Conservation (phyloP, 92 coral and sea anemone species). For the Umimayanthus kanabou region DNA sequence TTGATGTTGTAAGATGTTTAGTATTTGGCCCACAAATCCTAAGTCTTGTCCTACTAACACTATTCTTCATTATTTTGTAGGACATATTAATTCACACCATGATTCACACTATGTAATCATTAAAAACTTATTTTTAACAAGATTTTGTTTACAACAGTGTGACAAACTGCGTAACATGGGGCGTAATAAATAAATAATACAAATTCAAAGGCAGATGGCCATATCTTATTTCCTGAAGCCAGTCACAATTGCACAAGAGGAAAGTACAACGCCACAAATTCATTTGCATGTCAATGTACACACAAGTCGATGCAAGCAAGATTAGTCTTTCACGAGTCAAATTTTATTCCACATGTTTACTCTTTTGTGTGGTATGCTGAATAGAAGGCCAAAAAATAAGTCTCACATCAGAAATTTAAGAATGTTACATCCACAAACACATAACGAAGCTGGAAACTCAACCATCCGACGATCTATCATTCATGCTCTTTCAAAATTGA, state of each 20-base stretch:
- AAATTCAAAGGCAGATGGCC: too few species aligned
- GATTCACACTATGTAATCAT: too few species aligned
- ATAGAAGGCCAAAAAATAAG: not conserved
- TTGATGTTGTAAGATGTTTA: too few species aligned
- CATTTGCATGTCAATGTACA: slow-evolving; percentile 13
- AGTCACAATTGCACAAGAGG: not conserved
- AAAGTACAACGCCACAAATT: not conserved
- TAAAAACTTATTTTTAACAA: too few species aligned
- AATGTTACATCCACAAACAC: not conserved
- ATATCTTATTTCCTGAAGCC: not conserved
- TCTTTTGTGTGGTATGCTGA: slow-evolving; percentile 3
- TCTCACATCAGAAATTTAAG: not conserved
- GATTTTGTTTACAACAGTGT: too few species aligned
- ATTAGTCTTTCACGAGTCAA: not conserved
- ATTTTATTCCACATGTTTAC: slow-evolving; percentile 8
- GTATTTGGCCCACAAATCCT: too few species aligned
- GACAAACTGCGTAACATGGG: too few species aligned
- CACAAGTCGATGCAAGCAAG: not conserved
- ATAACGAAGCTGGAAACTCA: not conserved
- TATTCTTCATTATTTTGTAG: too few species aligned
- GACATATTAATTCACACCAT: too few species aligned
- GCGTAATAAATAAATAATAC: too few species aligned
- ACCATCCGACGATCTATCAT: not conserved
- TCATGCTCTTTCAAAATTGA: not conserved
- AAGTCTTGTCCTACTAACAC: too few species aligned